Evolutionary conservation across 2,888 invertebrate genomes (phyloP).

Genomic region (Reticulitermes lucifugus): DNA sequence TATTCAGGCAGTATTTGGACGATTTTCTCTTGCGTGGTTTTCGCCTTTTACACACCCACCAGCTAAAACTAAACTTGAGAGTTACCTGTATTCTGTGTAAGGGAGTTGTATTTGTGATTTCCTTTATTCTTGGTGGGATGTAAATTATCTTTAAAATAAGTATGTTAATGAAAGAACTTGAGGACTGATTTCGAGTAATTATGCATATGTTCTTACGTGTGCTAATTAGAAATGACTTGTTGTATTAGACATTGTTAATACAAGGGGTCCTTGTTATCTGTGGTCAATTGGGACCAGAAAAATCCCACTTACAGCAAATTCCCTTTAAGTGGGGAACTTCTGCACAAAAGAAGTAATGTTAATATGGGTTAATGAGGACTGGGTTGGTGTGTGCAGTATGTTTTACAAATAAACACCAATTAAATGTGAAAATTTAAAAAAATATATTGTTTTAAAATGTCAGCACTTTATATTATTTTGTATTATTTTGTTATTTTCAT

Average conservation of each 20-base stretch:
- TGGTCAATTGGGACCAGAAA: neutral
- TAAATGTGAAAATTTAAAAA: no score
- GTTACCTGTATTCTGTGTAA: slow-evolving; percentile 88
- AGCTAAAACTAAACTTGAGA: slow-evolving; percentile 81
- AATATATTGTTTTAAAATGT: no score
- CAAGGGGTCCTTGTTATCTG: neutral
- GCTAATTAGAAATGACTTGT: neutral
- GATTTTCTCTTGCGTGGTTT: slow-evolving; percentile 95
- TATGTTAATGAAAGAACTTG: neutral
- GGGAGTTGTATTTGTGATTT: slow-evolving; percentile 43
- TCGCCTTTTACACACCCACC: slow-evolving; percentile 91
- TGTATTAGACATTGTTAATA: neutral
- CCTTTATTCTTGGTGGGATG: neutral
- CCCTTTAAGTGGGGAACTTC: no score
- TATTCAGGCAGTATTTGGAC: slow-evolving; percentile 96
- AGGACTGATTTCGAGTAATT: neutral
- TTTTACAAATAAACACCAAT: no score
- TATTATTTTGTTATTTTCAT: no score
- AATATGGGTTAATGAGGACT: no score
- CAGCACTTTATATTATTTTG: no score
- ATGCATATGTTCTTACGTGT: neutral
- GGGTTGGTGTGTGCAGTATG: no score
- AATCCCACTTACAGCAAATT: no score
- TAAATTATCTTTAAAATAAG: no score
- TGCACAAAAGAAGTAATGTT: no score